These are phyloP conservation scores for Podarcis lilfordi DNA, from an alignment of 2,797 vertebrate species.

Conservation along the genomic window DNA sequence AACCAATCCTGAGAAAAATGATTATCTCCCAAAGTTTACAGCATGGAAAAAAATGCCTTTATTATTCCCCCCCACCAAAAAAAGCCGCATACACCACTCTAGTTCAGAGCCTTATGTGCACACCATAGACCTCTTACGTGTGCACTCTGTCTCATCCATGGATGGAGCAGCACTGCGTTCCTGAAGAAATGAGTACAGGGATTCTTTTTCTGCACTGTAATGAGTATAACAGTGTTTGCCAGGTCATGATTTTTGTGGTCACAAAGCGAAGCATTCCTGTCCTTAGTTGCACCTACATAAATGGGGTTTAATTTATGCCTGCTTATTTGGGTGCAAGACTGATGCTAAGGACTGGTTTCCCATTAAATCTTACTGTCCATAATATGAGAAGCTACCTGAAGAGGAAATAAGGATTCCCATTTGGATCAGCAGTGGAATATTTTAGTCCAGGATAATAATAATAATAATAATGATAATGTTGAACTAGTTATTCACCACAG, in stretches of 20 bases:
- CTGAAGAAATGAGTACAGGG: neutral
- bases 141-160: neutral
- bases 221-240: neutral
- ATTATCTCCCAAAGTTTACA: neutral
- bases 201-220: neutral
- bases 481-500: neutral
- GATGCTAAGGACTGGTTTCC: neutral
- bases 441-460: neutral
- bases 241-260: neutral
- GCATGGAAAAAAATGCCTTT: neutral
- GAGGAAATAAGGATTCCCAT: neutral
- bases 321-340: neutral
- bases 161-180: no score
- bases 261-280: neutral
- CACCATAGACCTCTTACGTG: neutral
- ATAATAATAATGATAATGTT: neutral
- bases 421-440: neutral
- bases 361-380: neutral
- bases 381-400: neutral
- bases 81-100: neutral
- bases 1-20: neutral
- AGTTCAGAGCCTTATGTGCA: neutral
- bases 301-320: neutral
- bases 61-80: neutral
- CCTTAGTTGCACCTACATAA: neutral